phyloP scores from a whole-genome alignment of 1,140 invertebrate species.

The Drosophila obscura region DNA sequence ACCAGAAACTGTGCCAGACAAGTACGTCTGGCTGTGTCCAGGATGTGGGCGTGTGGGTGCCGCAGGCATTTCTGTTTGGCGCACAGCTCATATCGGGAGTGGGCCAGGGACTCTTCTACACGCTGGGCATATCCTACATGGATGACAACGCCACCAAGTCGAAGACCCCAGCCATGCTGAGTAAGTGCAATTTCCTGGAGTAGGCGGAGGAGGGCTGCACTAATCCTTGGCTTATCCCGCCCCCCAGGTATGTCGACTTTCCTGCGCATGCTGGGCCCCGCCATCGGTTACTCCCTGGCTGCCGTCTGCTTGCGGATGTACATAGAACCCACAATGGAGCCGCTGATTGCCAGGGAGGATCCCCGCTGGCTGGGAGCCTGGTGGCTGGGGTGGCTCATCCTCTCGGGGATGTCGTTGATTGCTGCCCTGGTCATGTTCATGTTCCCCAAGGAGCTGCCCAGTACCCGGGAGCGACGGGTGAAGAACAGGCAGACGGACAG shows the following conservation, averaged over 20 bases:
- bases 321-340: constrained; percentile 87
- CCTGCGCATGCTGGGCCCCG: constrained; percentile 89
- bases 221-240: constrained; percentile 18
- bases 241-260: constrained; percentile 87
- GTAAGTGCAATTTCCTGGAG: constrained; percentile 76
- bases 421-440: constrained; percentile 86
- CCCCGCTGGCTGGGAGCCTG: constrained; percentile 91
- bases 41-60: constrained; percentile 85
- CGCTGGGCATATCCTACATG: constrained; percentile 88
- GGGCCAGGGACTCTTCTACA: constrained; percentile 87
- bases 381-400: constrained; percentile 92
- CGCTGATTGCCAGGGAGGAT: constrained; percentile 87
- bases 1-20: constrained; percentile 44
- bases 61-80: constrained; percentile 86
- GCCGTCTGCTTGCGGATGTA: constrained; percentile 88
- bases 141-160: constrained; percentile 89
- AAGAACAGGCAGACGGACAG: neutral
- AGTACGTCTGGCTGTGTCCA: constrained; percentile 31
- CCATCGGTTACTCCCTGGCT: constrained; percentile 88
- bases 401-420: constrained; percentile 86
- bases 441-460: constrained; percentile 87
- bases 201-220: neutral
- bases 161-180: constrained; percentile 87
- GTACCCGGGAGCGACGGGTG: constrained; percentile 57
- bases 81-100: constrained; percentile 88